Base-by-base conservation (phyloP, 2,113 vertebrate species). In the Aepyceros melampus region DNA sequence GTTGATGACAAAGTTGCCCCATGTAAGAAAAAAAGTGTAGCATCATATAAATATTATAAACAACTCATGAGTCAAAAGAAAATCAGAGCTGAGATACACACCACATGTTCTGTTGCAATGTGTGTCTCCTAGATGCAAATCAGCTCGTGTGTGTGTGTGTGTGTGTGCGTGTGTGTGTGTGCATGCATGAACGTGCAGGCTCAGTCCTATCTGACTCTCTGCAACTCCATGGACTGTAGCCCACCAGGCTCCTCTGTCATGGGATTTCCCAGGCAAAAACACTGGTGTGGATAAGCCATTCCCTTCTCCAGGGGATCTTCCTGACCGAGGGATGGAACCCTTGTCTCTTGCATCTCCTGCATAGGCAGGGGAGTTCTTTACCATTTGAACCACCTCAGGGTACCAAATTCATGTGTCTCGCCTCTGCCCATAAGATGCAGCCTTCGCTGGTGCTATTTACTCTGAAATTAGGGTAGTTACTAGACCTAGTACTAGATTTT, bases 31-130 rank as follows among this genome's bases (percentile, higher is more conserved):
- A 96, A 83, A 89, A 56, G 60, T 19, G 9, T 51, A 31, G 81
- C 55, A 36, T 36, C 56, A 78, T 84, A 6, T 51, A 53, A 36
- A 62, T 82, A 71, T 51, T 85, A 17, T n/a, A 78, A 91, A 83
- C 87, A 87, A 79, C 40, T 78, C 49, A 78, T 2, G 2, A 58
- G 23, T 31, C 64, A 67, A 91, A 78, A 93, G 31, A 78, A 92
- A 78, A 25, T 36, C 55, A 45, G 84, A 56, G 13, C 33, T 45
- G 53, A 84, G 83, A 58, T 13, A 78, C 15, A 60, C 12, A 43
- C 13, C n/a, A 49, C 86, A 7, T 55, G 29, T 51, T 82, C 29
- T 47, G 17, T 11, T 11, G 5, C 6, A 40, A 11, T 4, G 11
- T 25, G 7, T 45, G 6, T n/a, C 62, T 76, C 25, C 62, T 49